Percentiles rank a stretch among this genome's conserved stretches.
Conservation (phyloP, 37 sponge, comb jelly and placozoan species). For the Lycopodina hypogea region DNA sequence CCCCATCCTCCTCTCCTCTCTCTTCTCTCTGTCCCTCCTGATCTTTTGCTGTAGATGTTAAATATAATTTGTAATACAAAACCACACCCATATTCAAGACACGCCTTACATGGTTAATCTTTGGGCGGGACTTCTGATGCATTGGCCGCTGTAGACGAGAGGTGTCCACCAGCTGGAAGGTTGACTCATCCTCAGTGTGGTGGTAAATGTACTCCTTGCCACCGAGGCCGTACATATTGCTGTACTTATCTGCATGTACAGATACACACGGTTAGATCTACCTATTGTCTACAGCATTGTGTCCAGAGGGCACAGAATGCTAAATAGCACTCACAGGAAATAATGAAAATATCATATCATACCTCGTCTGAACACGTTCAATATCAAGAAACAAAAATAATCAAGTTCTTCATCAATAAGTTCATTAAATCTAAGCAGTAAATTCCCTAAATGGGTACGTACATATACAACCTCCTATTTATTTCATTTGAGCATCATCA, state of each 20-base stretch:
- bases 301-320: no score
- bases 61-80: background rate
- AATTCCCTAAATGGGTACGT: no score
- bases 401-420: no score
- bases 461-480: no score
- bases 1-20: slow-evolving; percentile 74
- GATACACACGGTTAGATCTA: background rate
- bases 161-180: slow-evolving; percentile 90
- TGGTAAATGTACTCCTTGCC: slow-evolving; percentile 79
- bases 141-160: slow-evolving; percentile 53
- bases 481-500: no score
- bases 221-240: slow-evolving; percentile 66
- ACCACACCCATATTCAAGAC: background rate
- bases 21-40: slow-evolving; percentile 63
- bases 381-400: no score
- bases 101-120: slow-evolving; percentile 41
- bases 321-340: no score
- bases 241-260: slow-evolving; percentile 64
- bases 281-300: background rate
- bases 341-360: no score
- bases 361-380: no score
- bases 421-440: no score
- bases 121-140: slow-evolving; percentile 52
- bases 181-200: slow-evolving; percentile 84
- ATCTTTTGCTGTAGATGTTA: slow-evolving; percentile 49